Base-by-base conservation (phyloP, 2,797 vertebrate genomes). In the Phataginus tetradactyla region DNA sequence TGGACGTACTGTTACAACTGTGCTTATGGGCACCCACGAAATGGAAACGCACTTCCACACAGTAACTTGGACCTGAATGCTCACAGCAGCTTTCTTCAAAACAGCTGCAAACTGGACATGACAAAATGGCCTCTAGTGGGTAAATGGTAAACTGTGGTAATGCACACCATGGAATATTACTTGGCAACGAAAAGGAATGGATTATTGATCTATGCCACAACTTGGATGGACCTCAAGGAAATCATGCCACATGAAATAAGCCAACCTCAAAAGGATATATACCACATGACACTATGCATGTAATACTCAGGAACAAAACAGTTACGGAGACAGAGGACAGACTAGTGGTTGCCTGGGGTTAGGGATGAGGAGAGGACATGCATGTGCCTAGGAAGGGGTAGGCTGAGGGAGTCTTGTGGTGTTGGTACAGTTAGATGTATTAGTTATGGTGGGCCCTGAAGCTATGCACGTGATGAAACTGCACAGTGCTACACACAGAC, bases 41-140 rank as follows among this genome's bases (percentile, higher is more conserved):
- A 25, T 23, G 39, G 39, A 78, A 32, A 55, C 75, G 27, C 15
- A 10, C 25, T 57, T 32, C 59, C 57, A 20, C 4, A 32, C 34
- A 2, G 45, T 23, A 32, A 39, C n/a, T 4, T 6, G 10, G 5
- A 15, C 12, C 0, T 0, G 0, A 14, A 27, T 9, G 51, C n/a
- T 75, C 57, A 12, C 0, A 2, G 15, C 0, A 23, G 49, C 51
- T 49, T 27, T 10, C 4, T 3, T 14, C 7, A n/a, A 4, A 68
- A 57, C 1, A 13, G 51, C 37, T 37, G 4, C 37, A 15, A 21
- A n/a, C n/a, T 23, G 34, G 39, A 57, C 37, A 20, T 37, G 3
- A 15, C 78, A 49, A 20, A 7, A 59, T 1, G 49, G 45, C 29
- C 42, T 14, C 39, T 55, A 0, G 1, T 0, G 42, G 74, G 1